Conservation (phyloP, 1,140 invertebrate species). For the Achroia grisella region DNA sequence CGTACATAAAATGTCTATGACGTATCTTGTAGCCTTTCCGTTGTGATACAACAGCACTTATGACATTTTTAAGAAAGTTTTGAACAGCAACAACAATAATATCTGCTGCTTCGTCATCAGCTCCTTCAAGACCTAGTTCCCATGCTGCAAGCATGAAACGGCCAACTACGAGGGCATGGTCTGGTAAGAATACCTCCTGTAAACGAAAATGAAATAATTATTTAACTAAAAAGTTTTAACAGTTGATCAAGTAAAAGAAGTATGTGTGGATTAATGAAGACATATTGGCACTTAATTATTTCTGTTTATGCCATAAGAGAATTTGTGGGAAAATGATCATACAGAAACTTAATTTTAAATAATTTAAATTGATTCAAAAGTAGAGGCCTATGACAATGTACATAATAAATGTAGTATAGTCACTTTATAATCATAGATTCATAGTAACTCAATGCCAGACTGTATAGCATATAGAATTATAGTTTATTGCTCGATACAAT, state of each 20-base stretch:
- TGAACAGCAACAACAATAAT: slow-evolving; percentile 82
- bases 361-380: too few relatives aligned
- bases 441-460: too few relatives aligned
- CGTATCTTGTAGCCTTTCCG: slow-evolving; percentile 82
- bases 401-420: too few relatives aligned
- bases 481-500: too few relatives aligned
- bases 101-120: slow-evolving; percentile 84
- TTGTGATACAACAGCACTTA: slow-evolving; percentile 81
- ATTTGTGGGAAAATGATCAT: too few relatives aligned
- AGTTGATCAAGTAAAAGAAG: too few relatives aligned
- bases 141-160: slow-evolving; percentile 86
- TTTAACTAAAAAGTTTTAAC: neutral
- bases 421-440: too few relatives aligned
- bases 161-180: slow-evolving; percentile 84
- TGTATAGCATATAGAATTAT: too few relatives aligned
- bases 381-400: too few relatives aligned
- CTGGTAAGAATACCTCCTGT: slow-evolving; percentile 82
- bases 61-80: slow-evolving; percentile 84
- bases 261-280: neutral
- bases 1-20: slow-evolving; percentile 81
- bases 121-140: slow-evolving; percentile 86
- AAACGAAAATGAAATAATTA: slow-evolving; percentile 36
- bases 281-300: too few relatives aligned
- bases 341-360: too few relatives aligned
- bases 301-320: too few relatives aligned